Evolutionary conservation across 2,888 invertebrate species (phyloP), one percentile per base, ranked within the genome.

Genomic region (Neocrepidodera transversa): DNA sequence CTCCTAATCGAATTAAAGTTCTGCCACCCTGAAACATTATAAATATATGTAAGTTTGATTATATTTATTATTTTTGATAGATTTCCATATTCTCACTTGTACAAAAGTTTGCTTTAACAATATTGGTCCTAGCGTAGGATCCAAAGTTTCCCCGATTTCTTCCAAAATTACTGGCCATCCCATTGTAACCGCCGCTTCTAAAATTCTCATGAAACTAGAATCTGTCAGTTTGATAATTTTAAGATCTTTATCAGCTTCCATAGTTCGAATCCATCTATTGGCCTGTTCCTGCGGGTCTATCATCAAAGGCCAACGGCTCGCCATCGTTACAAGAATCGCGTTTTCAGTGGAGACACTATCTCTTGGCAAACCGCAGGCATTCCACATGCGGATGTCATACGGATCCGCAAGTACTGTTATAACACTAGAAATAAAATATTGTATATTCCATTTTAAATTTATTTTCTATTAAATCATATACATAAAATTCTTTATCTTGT

Each of bases 251-350:
- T 84, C 81, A 14, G 84, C 84, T 76, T 96, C 95, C 89, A 94
- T 91, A 75, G 91, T 92, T 60, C 91, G 88, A 53, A 96, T 90
- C 95, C 95, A 96, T 59, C 92, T 86, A 79, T 93, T 95, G 0
- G 95, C 95, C 86, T 96, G 95, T 75, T 95, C 95, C 77, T 97
- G 95, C 0, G 97, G 97, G 80, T 97, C 96, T 61, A 96, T 94
- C 86, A 95, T 93, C 13, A 97, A 83, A 0, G 96, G 94, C 94
- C 93, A 93, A 10, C 91, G 83, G 5, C 90, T 86, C 2, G 88
- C 91, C 72, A 85, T 86, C 11, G 89, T 94, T 42, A 95, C 94
- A 69, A 96, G 85, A 63, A 97, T 91, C 6, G 93, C 96, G 79
- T 96, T 97, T 79, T 96, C 95, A 1, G 93, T 92, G 7, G 95